phyloP scores from a whole-genome alignment of 2,113 vertebrate genomes.

The Aphyosemion australe region DNA sequence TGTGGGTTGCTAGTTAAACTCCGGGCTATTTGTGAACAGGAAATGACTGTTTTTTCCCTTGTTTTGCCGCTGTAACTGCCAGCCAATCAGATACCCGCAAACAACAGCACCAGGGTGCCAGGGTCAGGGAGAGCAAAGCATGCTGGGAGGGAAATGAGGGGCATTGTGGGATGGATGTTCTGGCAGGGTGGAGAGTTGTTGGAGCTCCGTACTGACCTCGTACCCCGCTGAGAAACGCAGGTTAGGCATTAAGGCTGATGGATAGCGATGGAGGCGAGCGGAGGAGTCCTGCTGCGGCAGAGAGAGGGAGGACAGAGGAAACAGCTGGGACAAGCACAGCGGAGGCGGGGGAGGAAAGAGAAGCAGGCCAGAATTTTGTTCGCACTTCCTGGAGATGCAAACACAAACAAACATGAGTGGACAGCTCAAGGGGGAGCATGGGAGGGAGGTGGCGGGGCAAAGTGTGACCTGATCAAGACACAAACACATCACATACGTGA shows the following conservation, averaged over 20 bases:
- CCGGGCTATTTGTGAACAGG: conserved; percentile 27
- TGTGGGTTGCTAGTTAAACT: conserved; percentile 60
- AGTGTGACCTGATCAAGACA: not conserved
- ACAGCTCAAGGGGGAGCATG: conserved; percentile 28
- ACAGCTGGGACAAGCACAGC: conserved; percentile 65
- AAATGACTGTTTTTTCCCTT: conserved; percentile 41
- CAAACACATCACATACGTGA: not conserved
- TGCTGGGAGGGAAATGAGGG: conserved; percentile 71
- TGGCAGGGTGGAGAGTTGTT: conserved; percentile 57
- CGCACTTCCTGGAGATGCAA: conserved; percentile 69
- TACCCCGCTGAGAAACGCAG: conserved; percentile 55
- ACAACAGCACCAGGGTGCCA: conserved; percentile 48
- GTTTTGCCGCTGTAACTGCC: conserved; percentile 16
- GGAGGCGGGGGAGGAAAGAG: conserved; percentile 49
- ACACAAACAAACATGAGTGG: conserved; percentile 70
- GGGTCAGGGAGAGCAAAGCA: conserved; percentile 39
- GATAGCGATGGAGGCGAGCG: conserved; percentile 41
- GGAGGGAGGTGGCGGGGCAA: conserved; percentile 12
- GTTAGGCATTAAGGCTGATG: conserved; percentile 58
- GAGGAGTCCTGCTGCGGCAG: conserved; percentile 52
- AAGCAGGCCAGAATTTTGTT: conserved; percentile 64
- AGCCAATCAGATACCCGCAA: conserved; percentile 45
- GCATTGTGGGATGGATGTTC: conserved; percentile 70
- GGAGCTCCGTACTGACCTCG: conserved; percentile 39
- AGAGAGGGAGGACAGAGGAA: conserved; percentile 68